Evolutionary conservation across 1,140 invertebrate genomes (phyloP).

Genomic region (Fopius arisanus): DNA sequence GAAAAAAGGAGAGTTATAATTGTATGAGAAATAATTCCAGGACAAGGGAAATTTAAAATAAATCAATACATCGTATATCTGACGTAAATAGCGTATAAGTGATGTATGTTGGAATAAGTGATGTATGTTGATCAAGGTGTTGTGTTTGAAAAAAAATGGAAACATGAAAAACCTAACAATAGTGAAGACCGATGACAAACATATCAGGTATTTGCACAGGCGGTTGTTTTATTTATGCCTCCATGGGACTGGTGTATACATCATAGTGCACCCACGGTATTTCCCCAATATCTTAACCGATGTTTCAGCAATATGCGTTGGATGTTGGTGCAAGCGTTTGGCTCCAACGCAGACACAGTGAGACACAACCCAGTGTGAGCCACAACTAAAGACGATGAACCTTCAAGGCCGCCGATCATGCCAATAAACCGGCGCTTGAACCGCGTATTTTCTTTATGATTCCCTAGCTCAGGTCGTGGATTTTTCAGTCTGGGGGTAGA

Average conservation of each 20-base stretch:
- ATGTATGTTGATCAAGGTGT: too few species aligned
- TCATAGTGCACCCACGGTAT: constrained; percentile 19
- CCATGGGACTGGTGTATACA: not conserved
- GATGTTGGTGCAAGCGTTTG: not conserved
- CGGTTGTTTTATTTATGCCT: not conserved
- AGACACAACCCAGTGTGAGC: not conserved
- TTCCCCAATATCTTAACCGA: constrained; percentile 25
- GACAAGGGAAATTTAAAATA: too few species aligned
- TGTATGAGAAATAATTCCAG: too few species aligned
- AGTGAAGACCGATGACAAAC: not conserved
- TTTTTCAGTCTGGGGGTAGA: constrained; percentile 29
- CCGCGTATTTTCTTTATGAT: constrained; percentile 29
- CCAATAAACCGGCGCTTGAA: constrained; percentile 37
- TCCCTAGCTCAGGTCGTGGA: constrained; percentile 27
- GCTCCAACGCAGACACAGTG: not conserved
- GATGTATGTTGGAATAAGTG: too few species aligned
- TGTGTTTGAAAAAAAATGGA: too few species aligned
- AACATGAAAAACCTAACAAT: not conserved
- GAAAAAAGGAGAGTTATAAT: too few species aligned
- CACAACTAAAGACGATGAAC: constrained; percentile 32
- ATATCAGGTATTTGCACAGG: not conserved
- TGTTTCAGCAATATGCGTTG: not conserved
- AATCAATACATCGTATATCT: too few species aligned
- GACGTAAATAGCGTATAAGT: too few species aligned
- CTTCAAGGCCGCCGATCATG: constrained; percentile 36